Conservation (phyloP, 1,140 invertebrate genomes). For the Brachionus paranguensis region DNA sequence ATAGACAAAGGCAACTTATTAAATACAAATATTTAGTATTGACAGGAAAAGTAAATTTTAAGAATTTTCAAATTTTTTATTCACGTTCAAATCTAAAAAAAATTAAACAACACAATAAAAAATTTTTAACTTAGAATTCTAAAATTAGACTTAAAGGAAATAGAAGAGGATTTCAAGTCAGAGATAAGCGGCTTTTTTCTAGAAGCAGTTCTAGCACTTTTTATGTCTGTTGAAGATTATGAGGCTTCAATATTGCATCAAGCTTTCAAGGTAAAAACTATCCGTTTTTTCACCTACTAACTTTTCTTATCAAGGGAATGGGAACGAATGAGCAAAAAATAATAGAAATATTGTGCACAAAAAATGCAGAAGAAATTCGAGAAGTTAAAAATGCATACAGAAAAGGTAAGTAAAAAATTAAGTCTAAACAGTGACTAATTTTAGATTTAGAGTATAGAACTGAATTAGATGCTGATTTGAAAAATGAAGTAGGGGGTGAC, state of each 20-base stretch:
- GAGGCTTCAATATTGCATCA: conserved; percentile 48
- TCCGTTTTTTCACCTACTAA: not conserved
- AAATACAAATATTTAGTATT: conserved; percentile 46
- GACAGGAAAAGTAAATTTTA: not conserved
- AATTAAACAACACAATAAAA: too few relatives aligned
- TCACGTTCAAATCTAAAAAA: too few relatives aligned
- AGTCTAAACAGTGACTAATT: not conserved
- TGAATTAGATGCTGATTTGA: conserved; percentile 53
- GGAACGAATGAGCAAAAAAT: not conserved
- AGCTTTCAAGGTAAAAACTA: conserved; percentile 41
- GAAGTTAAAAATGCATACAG: not conserved
- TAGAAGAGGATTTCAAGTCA: conserved; percentile 73
- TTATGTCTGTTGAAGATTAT: conserved; percentile 60
- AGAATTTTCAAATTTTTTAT: not conserved
- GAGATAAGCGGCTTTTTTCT: conserved; percentile 78
- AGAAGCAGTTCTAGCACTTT: conserved; percentile 73
- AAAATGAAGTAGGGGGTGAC: conserved; percentile 54
- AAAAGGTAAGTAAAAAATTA: not conserved
- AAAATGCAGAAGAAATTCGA: not conserved
- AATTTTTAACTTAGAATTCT: not conserved
- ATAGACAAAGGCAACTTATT: conserved; percentile 55
- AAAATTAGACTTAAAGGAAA: conserved; percentile 59
- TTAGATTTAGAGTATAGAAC: conserved; percentile 47
- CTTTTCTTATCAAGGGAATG: not conserved
- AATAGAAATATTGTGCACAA: conserved; percentile 32